These are phyloP conservation scores for Mesorhabditis spiculigera DNA, from an alignment of 2,888 invertebrate genomes.

Conservation along the genomic window DNA sequence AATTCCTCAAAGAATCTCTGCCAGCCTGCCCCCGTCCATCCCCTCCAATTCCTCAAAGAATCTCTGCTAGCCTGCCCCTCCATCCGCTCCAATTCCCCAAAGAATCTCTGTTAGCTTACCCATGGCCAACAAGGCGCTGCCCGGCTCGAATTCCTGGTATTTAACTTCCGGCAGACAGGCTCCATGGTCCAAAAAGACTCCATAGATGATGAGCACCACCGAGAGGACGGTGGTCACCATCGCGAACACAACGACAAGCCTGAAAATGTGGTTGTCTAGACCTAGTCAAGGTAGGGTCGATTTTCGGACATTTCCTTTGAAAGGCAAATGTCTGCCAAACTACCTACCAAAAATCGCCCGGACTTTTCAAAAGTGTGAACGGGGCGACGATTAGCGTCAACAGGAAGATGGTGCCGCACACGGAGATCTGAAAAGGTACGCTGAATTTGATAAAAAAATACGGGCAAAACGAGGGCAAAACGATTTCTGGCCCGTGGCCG, in stretches of 20 bases:
- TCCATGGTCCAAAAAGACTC: slow-evolving; percentile 35
- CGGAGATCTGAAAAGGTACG: not conserved
- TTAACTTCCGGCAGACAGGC: slow-evolving; percentile 29
- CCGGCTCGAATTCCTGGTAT: slow-evolving; percentile 33
- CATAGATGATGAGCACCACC: slow-evolving; percentile 46
- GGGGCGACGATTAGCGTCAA: slow-evolving; percentile 44
- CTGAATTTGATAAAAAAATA: too few species aligned
- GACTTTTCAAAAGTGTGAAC: slow-evolving; percentile 52
- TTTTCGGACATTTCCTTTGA: not conserved
- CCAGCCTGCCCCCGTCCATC: too few species aligned
- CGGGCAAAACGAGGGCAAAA: too few species aligned
- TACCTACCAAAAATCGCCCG: slow-evolving; percentile 55
- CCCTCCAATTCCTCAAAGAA: too few species aligned
- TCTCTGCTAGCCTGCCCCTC: slow-evolving; percentile 16
- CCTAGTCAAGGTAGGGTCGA: not conserved
- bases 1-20: too few species aligned
- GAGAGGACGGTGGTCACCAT: slow-evolving; percentile 56
- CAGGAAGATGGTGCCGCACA: slow-evolving; percentile 26
- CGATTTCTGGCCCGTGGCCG: too few species aligned
- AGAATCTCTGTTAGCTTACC: slow-evolving; percentile 16
- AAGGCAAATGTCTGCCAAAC: not conserved
- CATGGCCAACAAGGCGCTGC: slow-evolving; percentile 43
- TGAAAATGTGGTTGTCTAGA: slow-evolving; percentile 14
- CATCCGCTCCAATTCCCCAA: too few species aligned
- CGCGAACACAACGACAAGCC: slow-evolving; percentile 53